phyloP scores from a whole-genome alignment of 2,888 invertebrate species.

The Morinoia aosen region DNA sequence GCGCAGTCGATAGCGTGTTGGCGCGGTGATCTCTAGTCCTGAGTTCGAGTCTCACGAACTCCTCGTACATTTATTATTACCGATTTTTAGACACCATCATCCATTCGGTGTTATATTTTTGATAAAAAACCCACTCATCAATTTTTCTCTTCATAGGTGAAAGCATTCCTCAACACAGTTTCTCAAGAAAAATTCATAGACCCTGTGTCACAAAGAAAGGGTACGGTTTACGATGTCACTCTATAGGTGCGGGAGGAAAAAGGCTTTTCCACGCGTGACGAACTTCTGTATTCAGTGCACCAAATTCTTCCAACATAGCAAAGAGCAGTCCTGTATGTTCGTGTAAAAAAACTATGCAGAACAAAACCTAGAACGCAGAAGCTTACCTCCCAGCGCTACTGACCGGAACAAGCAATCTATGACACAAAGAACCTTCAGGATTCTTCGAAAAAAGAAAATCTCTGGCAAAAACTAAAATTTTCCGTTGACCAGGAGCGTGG shows the following conservation, averaged over 20 bases:
- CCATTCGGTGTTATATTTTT: no score
- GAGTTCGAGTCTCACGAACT: no score
- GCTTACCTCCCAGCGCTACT: neutral
- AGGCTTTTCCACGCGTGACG: neutral
- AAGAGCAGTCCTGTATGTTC: neutral
- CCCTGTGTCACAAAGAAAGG: neutral
- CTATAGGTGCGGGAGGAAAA: neutral
- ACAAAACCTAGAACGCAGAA: neutral
- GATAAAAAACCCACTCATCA: neutral
- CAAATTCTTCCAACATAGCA: neutral
- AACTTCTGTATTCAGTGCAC: neutral
- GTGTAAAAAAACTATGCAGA: neutral
- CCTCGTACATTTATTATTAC: no score
- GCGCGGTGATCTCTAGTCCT: no score
- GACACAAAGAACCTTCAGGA: neutral
- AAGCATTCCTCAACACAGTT: neutral
- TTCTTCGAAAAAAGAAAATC: neutral
- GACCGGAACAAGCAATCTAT: constrained; percentile 2
- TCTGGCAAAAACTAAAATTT: neutral
- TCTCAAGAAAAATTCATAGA: neutral
- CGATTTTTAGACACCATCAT: no score
- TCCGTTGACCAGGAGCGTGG: neutral
- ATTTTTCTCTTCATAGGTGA: neutral
- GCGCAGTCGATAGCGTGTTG: no score
- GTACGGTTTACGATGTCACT: neutral